These are phyloP conservation scores for Aurelia sp. DNA, from an alignment of 30 jellyfish, hydroid and myxozoan species.

Conservation along the genomic window DNA sequence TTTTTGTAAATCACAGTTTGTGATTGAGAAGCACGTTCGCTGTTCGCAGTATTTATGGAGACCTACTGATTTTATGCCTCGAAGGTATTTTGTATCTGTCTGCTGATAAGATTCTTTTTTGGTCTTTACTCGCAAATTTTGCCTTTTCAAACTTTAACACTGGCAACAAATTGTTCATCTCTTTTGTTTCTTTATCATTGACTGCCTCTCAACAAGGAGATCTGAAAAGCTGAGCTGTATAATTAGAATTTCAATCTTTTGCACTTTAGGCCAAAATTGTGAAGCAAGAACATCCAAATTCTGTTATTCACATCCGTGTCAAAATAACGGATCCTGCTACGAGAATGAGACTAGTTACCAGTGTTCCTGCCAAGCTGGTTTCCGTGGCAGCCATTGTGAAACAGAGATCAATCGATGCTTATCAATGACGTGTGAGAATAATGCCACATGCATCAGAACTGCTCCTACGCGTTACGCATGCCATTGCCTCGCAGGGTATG, in stretches of 20 bases:
- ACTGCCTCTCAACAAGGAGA: too few species aligned
- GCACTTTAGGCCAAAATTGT: conserved; percentile 37
- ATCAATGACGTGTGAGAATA: conserved; percentile 50
- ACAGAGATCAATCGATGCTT: conserved; percentile 51
- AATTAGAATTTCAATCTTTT: neutral
- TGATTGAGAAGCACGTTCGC: too few species aligned
- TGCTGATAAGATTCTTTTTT: too few species aligned
- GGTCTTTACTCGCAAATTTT: too few species aligned
- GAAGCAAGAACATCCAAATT: conserved; percentile 42
- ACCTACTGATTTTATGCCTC: too few species aligned
- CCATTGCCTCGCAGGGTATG: conserved; percentile 43
- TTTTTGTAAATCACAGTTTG: too few species aligned
- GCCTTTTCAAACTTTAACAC: too few species aligned
- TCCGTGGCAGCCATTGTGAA: conserved; percentile 65
- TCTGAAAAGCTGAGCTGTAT: too few species aligned
- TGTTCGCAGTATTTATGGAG: too few species aligned
- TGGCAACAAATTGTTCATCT: too few species aligned
- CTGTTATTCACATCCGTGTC: conserved; percentile 60
- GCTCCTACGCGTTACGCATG: conserved; percentile 44
- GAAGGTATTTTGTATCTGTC: too few species aligned
- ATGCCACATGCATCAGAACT: conserved; percentile 44
- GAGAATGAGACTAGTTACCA: conserved; percentile 50
- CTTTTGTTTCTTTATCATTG: too few species aligned
- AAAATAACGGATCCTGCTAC: conserved; percentile 53
- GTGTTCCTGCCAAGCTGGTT: conserved; percentile 48